Conservation (phyloP, 2,797 vertebrate species). For the Scolopax bukidnonensis region DNA sequence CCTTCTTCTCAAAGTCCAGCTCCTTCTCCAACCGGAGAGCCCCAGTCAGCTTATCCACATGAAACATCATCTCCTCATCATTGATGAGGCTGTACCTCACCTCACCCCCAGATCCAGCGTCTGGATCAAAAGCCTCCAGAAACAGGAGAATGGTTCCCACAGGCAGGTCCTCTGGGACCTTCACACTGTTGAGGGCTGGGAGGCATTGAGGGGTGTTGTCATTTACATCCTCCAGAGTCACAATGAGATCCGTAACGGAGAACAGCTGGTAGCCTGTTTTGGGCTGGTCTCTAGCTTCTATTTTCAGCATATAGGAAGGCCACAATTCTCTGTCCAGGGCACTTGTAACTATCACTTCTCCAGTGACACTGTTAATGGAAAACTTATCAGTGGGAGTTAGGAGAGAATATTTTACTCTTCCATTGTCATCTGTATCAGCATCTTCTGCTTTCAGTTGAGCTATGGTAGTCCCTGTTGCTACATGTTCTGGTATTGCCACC, state of each 20-base stretch:
- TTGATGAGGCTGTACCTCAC: conserved; percentile 89
- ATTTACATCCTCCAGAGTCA: conserved; percentile 90
- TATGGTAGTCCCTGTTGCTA: conserved; percentile 81
- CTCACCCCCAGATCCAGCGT: conserved; percentile 85
- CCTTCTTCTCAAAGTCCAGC: conserved; percentile 90
- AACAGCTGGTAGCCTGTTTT: conserved; percentile 83
- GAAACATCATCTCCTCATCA: conserved; percentile 84
- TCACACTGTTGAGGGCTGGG: conserved; percentile 84
- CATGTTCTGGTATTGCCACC: conserved; percentile 85
- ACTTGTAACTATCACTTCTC: conserved; percentile 84
- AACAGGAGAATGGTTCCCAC: conserved; percentile 87
- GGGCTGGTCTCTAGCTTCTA: conserved; percentile 90
- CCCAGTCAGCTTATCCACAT: conserved; percentile 85
- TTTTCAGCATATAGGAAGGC: conserved; percentile 84
- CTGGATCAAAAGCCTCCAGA: conserved; percentile 90
- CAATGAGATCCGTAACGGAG: conserved; percentile 81
- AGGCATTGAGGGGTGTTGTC: conserved; percentile 92
- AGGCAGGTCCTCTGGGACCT: conserved; percentile 90
- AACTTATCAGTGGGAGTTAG: conserved; percentile 87
- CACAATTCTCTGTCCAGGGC: conserved; percentile 87
- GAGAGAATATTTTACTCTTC: conserved; percentile 84
- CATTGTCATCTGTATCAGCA: conserved; percentile 83
- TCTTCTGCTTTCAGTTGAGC: conserved; percentile 86
- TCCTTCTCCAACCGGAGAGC: conserved; percentile 89
- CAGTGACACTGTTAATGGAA: conserved; percentile 85